phyloP scores from a whole-genome alignment of 2,113 vertebrate genomes.

The Gambusia holbrooki region DNA sequence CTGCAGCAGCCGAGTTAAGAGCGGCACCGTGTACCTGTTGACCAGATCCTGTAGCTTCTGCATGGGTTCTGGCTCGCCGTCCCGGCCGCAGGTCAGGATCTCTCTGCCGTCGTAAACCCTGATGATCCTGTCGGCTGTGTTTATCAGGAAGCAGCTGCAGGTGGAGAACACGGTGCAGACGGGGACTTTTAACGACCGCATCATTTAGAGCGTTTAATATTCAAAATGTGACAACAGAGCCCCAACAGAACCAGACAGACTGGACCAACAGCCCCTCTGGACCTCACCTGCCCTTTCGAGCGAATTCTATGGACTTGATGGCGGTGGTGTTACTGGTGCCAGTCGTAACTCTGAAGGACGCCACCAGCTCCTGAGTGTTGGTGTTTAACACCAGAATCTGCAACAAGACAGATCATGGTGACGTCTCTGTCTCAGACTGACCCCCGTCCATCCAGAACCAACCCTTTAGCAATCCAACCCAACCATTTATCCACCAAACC shows the following conservation, averaged over 20 bases:
- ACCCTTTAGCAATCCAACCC: too few relatives aligned
- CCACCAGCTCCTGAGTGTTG: slow-evolving; percentile 94
- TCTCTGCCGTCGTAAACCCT: slow-evolving; percentile 96
- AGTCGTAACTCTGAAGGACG: slow-evolving; percentile 97
- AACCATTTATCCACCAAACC: too few relatives aligned
- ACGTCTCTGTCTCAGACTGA: background rate
- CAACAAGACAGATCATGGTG: slow-evolving; percentile 14
- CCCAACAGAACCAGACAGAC: background rate
- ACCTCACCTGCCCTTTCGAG: slow-evolving; percentile 94
- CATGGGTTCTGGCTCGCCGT: slow-evolving; percentile 97
- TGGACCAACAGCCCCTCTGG: background rate
- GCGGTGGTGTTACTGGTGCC: slow-evolving; percentile 99
- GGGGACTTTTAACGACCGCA: background rate
- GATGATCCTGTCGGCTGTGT: slow-evolving; percentile 97
- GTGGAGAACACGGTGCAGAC: background rate
- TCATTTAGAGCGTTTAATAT: too few relatives aligned
- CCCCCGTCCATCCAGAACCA: too few relatives aligned
- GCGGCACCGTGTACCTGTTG: slow-evolving; percentile 83
- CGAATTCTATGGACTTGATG: slow-evolving; percentile 98
- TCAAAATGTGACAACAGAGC: too few relatives aligned
- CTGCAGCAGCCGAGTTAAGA: too few relatives aligned
- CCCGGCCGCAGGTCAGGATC: slow-evolving; percentile 95
- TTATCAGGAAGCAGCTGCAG: slow-evolving; percentile 95
- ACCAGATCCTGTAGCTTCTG: slow-evolving; percentile 98
- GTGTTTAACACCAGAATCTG: slow-evolving; percentile 98